Evolutionary conservation across 2,888 invertebrate genomes (phyloP).

Genomic region (Lysandra bellargus): DNA sequence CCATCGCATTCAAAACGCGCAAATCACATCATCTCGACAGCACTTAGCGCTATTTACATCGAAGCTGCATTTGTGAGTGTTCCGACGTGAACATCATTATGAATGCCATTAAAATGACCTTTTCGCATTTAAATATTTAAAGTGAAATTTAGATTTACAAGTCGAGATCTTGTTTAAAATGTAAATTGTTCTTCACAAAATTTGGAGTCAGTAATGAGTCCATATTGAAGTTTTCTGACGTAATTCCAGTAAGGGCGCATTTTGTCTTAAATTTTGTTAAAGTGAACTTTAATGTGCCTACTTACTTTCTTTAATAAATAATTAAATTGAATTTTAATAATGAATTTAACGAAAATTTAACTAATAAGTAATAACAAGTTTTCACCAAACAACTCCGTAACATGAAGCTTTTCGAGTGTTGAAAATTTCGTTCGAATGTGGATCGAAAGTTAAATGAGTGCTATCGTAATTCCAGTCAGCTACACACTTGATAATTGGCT

Average conservation of each 20-base stretch:
- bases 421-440: not conserved
- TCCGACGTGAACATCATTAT: not conserved
- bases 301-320: not conserved
- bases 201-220: constrained; percentile 26
- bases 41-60: constrained; percentile 4
- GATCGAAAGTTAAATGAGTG: constrained; percentile 2
- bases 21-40: not conserved
- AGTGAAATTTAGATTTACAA: constrained; percentile 3
- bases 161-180: constrained; percentile 23
- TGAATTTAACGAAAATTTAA: not conserved
- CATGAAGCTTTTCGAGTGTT: not conserved
- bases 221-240: constrained; percentile 17
- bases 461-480: constrained; percentile 6
- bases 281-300: not conserved
- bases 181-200: constrained; percentile 26
- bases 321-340: not conserved
- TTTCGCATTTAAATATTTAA: constrained; percentile 20
- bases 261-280: not conserved
- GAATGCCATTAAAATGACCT: not conserved
- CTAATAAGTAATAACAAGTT: not conserved
- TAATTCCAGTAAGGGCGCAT: not conserved
- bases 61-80: not conserved
- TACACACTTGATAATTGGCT: constrained; percentile 6
- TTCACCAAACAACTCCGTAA: not conserved
- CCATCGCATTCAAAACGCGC: not conserved